phyloP scores from a whole-genome alignment of 2,888 invertebrate species.

The Phortica magna region DNA sequence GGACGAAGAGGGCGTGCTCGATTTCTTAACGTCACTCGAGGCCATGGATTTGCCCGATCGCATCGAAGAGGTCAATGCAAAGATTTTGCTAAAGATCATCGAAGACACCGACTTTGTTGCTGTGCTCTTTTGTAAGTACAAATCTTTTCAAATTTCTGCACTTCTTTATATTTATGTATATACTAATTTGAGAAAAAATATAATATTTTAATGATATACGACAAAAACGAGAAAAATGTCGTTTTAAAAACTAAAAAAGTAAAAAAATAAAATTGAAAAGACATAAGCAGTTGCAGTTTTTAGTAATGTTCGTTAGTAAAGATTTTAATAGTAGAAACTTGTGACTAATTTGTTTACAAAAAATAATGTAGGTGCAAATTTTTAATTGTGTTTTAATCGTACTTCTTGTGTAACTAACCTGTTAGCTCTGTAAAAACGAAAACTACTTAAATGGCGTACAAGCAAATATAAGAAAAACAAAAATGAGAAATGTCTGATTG shows the following conservation, averaged over 20 bases:
- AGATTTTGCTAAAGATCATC: constrained; percentile 92
- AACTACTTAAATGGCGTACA: constrained; percentile 39
- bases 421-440: constrained; percentile 44
- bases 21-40: constrained; percentile 95
- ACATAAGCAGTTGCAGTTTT: constrained; percentile 77
- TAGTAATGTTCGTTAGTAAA: constrained; percentile 50
- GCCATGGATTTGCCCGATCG: constrained; percentile 96
- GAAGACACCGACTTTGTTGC: constrained; percentile 95
- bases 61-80: constrained; percentile 96
- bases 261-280: constrained; percentile 34
- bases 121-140: constrained; percentile 94
- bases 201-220: constrained; percentile 18
- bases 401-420: constrained; percentile 71
- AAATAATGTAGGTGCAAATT: constrained; percentile 29
- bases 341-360: constrained; percentile 51
- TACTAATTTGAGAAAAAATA: constrained; percentile 33
- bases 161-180: constrained; percentile 31
- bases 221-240: not conserved
- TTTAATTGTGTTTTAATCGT: constrained; percentile 67
- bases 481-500: constrained; percentile 48
- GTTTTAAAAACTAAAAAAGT: constrained; percentile 5
- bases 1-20: constrained; percentile 95
- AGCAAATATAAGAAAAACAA: constrained; percentile 27
- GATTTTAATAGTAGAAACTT: constrained; percentile 45
- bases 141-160: constrained; percentile 39